phyloP scores from a whole-genome alignment of 1,140 invertebrate genomes.

The Mactra quadrangularis region DNA sequence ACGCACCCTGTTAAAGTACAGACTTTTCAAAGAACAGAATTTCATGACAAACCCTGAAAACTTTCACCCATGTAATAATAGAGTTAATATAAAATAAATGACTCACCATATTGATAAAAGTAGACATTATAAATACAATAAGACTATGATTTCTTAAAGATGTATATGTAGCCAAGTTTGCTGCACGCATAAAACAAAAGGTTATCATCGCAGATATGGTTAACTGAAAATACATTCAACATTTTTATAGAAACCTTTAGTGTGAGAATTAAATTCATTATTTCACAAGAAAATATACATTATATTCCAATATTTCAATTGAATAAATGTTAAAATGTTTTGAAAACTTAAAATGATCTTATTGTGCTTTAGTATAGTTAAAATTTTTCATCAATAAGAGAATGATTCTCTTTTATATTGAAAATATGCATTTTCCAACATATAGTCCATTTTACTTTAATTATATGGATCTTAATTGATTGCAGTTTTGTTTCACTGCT shows the following conservation, averaged over 20 bases:
- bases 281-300: not conserved
- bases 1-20: not conserved
- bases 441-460: too few species aligned
- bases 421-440: too few species aligned
- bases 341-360: not conserved
- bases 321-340: too few species aligned
- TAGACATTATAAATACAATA: not conserved
- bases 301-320: not conserved
- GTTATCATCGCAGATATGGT: not conserved
- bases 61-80: not conserved
- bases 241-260: not conserved
- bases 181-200: constrained; percentile 10
- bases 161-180: constrained; percentile 33
- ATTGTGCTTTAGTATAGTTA: not conserved
- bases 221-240: constrained; percentile 12
- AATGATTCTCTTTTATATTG: too few species aligned
- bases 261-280: not conserved
- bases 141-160: constrained; percentile 18
- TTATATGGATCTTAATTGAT: too few species aligned
- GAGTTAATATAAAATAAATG: too few species aligned
- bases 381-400: not conserved
- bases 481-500: too few species aligned
- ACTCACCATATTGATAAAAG: constrained; percentile 4
- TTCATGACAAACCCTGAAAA: too few species aligned
- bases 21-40: not conserved